These are phyloP conservation scores for Noctua comes DNA, from an alignment of 2,888 invertebrate species.

Conservation along the genomic window DNA sequence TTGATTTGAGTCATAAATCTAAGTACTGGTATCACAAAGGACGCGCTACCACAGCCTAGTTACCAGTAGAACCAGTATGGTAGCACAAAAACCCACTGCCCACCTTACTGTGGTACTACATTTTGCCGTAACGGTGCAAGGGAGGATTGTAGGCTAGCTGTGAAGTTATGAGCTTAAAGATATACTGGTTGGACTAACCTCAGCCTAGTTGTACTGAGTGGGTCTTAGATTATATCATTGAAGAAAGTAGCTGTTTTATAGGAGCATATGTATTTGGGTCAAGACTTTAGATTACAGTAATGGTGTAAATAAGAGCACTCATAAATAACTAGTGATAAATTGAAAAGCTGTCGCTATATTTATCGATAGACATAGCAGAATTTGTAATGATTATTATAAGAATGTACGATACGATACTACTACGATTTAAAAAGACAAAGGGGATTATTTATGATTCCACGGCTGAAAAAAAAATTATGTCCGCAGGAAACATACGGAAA, in stretches of 20 bases:
- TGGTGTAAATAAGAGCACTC: neutral
- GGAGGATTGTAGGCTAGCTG: slow-evolving; percentile 47
- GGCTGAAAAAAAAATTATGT: neutral
- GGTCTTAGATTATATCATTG: slow-evolving; percentile 11
- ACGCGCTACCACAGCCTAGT: slow-evolving; percentile 46
- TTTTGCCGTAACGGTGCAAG: slow-evolving; percentile 57
- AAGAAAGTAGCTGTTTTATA: neutral
- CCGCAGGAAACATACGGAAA: neutral
- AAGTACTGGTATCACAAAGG: slow-evolving; percentile 11
- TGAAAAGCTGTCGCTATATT: no score
- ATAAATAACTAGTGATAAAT: neutral
- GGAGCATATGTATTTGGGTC: neutral
- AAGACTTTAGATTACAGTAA: neutral
- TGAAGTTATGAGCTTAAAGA: slow-evolving; percentile 25
- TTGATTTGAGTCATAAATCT: slow-evolving; percentile 5
- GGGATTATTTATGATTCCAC: neutral
- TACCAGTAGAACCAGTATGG: slow-evolving; percentile 37
- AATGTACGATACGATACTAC: no score
- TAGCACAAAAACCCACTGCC: slow-evolving; percentile 64
- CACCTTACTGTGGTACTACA: slow-evolving; percentile 53
- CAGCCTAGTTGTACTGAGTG: neutral
- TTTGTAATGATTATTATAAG: neutral
- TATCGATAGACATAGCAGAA: neutral
- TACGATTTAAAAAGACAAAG: no score
- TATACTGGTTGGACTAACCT: slow-evolving; percentile 15